Conservation (phyloP, 2,797 vertebrate species). For the Ctenochaetus hawaiiensis region DNA sequence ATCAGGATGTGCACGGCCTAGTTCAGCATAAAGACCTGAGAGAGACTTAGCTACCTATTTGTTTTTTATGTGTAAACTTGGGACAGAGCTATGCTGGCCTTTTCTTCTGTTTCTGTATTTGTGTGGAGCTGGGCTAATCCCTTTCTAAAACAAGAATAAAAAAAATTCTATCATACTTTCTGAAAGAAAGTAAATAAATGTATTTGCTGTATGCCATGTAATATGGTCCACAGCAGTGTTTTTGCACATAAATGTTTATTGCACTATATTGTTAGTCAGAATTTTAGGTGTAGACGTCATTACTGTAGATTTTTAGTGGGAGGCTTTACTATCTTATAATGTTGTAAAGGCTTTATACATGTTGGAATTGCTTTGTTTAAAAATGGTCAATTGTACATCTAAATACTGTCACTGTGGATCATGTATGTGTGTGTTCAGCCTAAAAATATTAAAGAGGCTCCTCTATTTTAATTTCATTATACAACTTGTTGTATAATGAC, state of each 20-base stretch:
- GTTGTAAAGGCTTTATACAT: no score
- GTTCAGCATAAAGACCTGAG: background rate
- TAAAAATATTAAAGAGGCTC: background rate
- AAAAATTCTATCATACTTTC: background rate
- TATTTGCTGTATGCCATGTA: background rate
- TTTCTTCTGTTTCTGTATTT: background rate
- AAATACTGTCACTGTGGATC: background rate
- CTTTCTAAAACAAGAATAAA: background rate
- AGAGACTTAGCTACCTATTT: no score
- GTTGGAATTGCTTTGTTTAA: background rate
- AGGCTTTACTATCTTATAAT: background rate
- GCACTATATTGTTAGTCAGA: no score
- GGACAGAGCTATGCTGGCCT: no score
- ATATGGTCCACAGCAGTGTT: no score
- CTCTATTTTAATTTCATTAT: no score
- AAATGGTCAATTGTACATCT: background rate
- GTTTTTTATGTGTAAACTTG: no score
- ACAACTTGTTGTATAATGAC: no score
- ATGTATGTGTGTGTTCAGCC: background rate
- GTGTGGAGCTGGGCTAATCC: background rate
- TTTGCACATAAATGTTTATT: background rate
- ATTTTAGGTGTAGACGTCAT: background rate
- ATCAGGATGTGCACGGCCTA: background rate
- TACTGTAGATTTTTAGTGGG: background rate
- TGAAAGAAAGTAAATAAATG: background rate